Evolutionary conservation across 2,797 vertebrate genomes (phyloP).

Genomic region (Falco biarmicus): DNA sequence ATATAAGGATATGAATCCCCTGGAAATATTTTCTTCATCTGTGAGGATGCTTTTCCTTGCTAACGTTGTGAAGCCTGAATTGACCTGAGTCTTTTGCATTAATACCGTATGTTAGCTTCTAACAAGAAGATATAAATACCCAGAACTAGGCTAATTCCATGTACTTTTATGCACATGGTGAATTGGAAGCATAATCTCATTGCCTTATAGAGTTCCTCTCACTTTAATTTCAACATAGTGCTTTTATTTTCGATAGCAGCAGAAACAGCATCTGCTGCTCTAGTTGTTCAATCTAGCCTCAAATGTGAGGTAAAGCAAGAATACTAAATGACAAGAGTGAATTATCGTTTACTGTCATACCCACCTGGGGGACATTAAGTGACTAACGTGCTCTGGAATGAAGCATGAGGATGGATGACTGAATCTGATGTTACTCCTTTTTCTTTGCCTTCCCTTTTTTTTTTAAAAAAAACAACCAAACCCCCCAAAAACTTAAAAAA

Average conservation of each 20-base stretch:
- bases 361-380: background rate
- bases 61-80: background rate
- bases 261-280: background rate
- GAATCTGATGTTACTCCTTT: background rate
- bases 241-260: background rate
- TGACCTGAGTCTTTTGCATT: background rate
- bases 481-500: background rate
- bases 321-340: background rate
- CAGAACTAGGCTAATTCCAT: background rate
- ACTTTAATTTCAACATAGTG: background rate
- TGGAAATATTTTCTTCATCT: background rate
- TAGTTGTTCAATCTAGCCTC: background rate
- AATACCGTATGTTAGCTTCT: background rate
- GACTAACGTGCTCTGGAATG: background rate
- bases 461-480: too few species aligned
- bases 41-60: background rate
- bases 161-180: background rate
- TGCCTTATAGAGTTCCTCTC: background rate
- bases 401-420: background rate
- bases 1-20: background rate
- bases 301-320: constrained; percentile 4
- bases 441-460: background rate
- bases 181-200: background rate
- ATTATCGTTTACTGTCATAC: background rate
- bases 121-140: background rate